Evolutionary conservation across 2,113 vertebrate genomes (phyloP).

Genomic region (Pelodiscus sinensis): DNA sequence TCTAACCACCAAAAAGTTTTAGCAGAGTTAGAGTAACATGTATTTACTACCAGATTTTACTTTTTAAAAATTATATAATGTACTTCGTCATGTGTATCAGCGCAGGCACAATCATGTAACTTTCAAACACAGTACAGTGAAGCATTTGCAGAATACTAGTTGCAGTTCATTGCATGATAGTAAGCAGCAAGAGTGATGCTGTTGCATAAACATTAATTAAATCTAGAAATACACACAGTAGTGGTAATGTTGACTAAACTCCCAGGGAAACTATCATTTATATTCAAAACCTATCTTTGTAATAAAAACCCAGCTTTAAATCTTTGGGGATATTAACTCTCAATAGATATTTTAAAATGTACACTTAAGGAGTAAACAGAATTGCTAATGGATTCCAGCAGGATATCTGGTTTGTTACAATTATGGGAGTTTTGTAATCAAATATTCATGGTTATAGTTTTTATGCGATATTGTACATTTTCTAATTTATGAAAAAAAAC

Average conservation of each 20-base stretch:
- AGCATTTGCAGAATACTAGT: slow-evolving; percentile 13
- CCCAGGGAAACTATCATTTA: slow-evolving; percentile 40
- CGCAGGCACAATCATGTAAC: background rate
- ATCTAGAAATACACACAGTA: slow-evolving; percentile 29
- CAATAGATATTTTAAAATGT: slow-evolving; percentile 57
- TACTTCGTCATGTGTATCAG: slow-evolving; percentile 1
- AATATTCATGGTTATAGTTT: slow-evolving; percentile 67
- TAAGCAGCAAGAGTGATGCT: background rate
- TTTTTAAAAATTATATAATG: background rate
- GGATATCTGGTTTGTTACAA: slow-evolving; percentile 60
- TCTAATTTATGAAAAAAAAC: slow-evolving; percentile 63
- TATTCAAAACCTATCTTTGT: slow-evolving; percentile 42
- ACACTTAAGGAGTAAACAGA: slow-evolving; percentile 71
- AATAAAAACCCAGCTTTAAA: slow-evolving; percentile 58
- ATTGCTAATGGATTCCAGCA: slow-evolving; percentile 63
- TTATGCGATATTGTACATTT: slow-evolving; percentile 62
- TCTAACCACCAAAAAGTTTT: slow-evolving; percentile 32
- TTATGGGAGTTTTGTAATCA: slow-evolving; percentile 64
- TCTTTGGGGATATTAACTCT: slow-evolving; percentile 58
- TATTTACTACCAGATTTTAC: background rate
- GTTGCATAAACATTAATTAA: slow-evolving; percentile 13
- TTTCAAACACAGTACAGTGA: slow-evolving; percentile 4
- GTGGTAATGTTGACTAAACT: slow-evolving; percentile 44
- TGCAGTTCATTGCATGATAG: slow-evolving; percentile 2
- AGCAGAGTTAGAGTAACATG: slow-evolving; percentile 31